Evolutionary conservation across 2,797 vertebrate species (phyloP).

Genomic region (Gadopsis marmoratus): DNA sequence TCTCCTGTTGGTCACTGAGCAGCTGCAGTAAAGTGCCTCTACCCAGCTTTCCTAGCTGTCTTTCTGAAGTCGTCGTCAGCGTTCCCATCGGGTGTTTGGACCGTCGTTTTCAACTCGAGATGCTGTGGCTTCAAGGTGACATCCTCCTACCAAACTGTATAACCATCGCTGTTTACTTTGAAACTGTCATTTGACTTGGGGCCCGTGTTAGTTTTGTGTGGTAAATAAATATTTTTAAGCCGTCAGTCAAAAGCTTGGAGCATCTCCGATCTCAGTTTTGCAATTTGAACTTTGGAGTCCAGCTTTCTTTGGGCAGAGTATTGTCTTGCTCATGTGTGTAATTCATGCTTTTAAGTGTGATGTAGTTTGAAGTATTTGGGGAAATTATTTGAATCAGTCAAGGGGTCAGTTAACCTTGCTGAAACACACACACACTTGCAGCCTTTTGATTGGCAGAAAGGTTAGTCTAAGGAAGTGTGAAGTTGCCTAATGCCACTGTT

Average conservation of each 20-base stretch:
- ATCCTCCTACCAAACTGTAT: background rate
- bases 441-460: background rate
- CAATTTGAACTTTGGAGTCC: background rate
- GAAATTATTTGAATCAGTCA: background rate
- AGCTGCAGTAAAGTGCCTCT: constrained; percentile 9
- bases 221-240: background rate
- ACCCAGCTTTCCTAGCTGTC: background rate
- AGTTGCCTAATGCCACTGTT: background rate
- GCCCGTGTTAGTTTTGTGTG: background rate
- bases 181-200: background rate
- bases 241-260: background rate
- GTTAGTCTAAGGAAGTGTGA: background rate
- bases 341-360: background rate
- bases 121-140: background rate
- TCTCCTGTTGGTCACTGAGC: background rate
- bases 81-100: background rate
- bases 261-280: background rate
- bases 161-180: background rate
- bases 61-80: background rate
- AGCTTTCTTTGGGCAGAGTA: background rate
- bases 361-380: background rate
- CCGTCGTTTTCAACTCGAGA: background rate
- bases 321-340: background rate
- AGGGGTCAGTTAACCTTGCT: background rate
- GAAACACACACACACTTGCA: no score